Evolutionary conservation across 64 coral and sea anemone genomes (phyloP), one percentile per base, ranked within the genome.

Genomic region (Hydrozoanthus tunicans): DNA sequence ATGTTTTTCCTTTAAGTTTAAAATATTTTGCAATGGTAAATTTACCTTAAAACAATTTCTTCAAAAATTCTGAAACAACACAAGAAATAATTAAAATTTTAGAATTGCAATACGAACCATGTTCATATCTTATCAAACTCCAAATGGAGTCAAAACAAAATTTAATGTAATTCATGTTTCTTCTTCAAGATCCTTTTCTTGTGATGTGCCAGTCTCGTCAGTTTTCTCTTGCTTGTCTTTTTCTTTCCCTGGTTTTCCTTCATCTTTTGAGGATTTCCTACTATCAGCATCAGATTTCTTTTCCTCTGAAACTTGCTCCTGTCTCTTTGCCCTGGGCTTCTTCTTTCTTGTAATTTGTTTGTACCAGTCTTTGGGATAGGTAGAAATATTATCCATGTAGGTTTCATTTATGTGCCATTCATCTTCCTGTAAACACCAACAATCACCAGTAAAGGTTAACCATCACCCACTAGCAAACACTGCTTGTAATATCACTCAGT

Each of bases 301-400:
- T 0, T 88, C 84, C 0, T 88, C 84, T 27, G 68, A 27, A 60
- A 3, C 55, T 88, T 74, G 72, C 66, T 73, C 53, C 11, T 72
- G 77, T 56, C 52, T 7, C 53, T 83, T 95, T 59, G 9, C 56
- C 62, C 91, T 81, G 57, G 58, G 84, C 14, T 77, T 93, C 64
- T 94, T 92, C 81, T 98, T 94, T 10, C 79, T 17, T 5, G 93
- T 93, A 32, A 92, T 60, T 60, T 94, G 93, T 86, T 89, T 98
- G 90, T 94, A 94, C 93, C 96, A 98, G 64, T 92, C 93, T 58
- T 95, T 93, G 51, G 97, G 97, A 62, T 99, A 99, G 1, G 95
- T 99, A 61, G 97, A 84, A 84, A 99, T 99, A 79, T 99, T 99
- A 59, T 99, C 90, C 97, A 99, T 99, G 90, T 99, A 99, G 5